Base-by-base conservation (phyloP, 1,140 invertebrate species). In the Musca vetustissima region DNA sequence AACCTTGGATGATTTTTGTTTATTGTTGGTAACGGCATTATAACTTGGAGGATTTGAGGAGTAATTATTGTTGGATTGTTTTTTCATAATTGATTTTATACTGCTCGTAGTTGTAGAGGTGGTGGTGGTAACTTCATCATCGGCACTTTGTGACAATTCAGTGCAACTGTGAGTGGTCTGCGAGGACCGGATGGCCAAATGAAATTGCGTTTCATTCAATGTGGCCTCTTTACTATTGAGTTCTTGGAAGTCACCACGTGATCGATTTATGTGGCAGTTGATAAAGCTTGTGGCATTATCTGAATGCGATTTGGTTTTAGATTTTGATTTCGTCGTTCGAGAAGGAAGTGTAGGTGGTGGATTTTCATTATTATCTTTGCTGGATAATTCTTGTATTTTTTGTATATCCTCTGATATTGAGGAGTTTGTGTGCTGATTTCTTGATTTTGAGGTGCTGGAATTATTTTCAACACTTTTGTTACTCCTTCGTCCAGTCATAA, bases 261-360 rank as follows among this genome's bases (percentile, higher is more conserved):
- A 53, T n/a, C 14, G 66, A 49, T 70, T 70, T 13, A 70, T 61
- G 43, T 70, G 69, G 15, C 9, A 55, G 21, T 66, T 57, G 15
- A 70, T 66, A 66, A 66, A 69, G 8, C 19, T 43, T 15, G 14
- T 1, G 14, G 59, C 22, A 15, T 25, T 25, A 14, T 61, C 22
- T 28, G 13, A 24, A 13, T 61, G 24, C 11, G 57, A 61, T 61
- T 25, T 61, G 24, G 13, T 61, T 36, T 28, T 24, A 17, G 21
- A 13, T 57, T 28, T 47, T n/a, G 32, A 47, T 32, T 47, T 32
- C 14, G 14, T 47, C n/a, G n/a, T n/a, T n/a, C n/a, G n/a, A n/a
- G n/a, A n/a, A n/a, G 24, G 36, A 48, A 19, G 17, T 36, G 21
- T 14, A 22, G 14, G 13, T 25, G 64, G 49, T 15, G 25, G 6